Base-by-base conservation (phyloP, 1,140 invertebrate genomes). In the Pygmarrhopalites habei region DNA sequence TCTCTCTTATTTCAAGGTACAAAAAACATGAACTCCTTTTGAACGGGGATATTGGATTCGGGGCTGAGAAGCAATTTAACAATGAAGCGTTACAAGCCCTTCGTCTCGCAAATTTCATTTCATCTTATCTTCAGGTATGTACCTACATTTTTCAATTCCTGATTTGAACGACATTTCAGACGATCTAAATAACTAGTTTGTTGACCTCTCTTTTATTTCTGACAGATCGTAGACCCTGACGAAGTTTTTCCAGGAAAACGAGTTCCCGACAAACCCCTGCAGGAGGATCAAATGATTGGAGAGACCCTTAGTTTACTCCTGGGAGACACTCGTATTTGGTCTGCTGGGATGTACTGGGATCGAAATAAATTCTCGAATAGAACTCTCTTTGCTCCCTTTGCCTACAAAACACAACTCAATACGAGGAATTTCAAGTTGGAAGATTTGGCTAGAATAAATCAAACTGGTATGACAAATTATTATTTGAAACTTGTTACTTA, bases 11-110 rank as follows among this genome's bases (percentile, higher is more conserved):
- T 55, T 2, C 32, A 47, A 35, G 32, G 62, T 88, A 83, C 68
- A 81, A 81, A 62, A 81, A 84, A 10, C 81, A 90, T 60, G 84
- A 91, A 72, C 77, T 94, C 49, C 77, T 81, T 60, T 74, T 95
- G 32, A 83, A 83, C 58, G 91, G 92, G 4, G 91, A 95, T 74
- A 83, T 95, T 51, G 83, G 84, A 30, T 92, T 79, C 74, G 93
- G 92, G 0, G 87, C 87, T 1, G 83, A 92, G 67, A 84, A 87
- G 62, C 92, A 92, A 75, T 94, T 94, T 74, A 86, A 91, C 73
- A 93, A 94, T 73, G 90, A 96, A 79, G 95, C 94, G 4, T 88
- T 92, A 76, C 95, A 95, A 85, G 95, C 94, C 1, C 79, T 95
- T 10, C 81, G 95, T 58, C 78, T 98, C 56, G 89, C 95, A 0